Evolutionary conservation across 1,140 invertebrate species (phyloP).

Genomic region (Limonius californicus): DNA sequence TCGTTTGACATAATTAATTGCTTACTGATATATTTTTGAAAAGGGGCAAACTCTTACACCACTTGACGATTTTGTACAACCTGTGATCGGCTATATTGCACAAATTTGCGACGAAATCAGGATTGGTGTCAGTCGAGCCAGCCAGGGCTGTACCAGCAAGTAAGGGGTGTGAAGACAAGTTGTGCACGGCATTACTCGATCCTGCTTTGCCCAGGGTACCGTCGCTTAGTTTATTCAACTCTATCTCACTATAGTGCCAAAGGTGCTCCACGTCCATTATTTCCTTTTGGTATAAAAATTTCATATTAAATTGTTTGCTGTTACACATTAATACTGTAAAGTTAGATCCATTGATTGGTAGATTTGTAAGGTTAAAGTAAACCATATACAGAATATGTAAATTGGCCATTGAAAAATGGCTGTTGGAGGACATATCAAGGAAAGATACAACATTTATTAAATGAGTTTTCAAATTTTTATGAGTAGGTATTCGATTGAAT

Average conservation of each 20-base stretch:
- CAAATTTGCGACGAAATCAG: constrained; percentile 81
- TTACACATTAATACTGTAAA: no score
- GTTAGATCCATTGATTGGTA: no score
- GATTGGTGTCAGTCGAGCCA: constrained; percentile 65
- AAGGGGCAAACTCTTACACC: constrained; percentile 94
- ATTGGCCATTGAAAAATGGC: no score
- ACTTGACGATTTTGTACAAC: constrained; percentile 96
- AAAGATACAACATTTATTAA: no score
- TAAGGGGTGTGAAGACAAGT: constrained; percentile 54
- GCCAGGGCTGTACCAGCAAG: constrained; percentile 54
- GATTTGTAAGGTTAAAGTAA: no score
- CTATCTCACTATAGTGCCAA: constrained; percentile 83
- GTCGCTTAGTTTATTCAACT: constrained; percentile 56
- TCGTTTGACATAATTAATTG: no score
- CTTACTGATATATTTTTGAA: constrained; percentile 92
- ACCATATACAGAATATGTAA: no score
- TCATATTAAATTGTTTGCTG: no score
- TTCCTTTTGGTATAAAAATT: constrained; percentile 66
- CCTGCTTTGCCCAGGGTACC: constrained; percentile 48
- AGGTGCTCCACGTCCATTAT: constrained; percentile 93
- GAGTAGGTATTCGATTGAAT: no score
- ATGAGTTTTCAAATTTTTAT: no score
- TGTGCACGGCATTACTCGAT: constrained; percentile 44
- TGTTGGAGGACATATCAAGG: no score
- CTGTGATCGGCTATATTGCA: constrained; percentile 93